Evolutionary conservation across 2,113 vertebrate genomes (phyloP).

Genomic region (Chloebia gouldiae): DNA sequence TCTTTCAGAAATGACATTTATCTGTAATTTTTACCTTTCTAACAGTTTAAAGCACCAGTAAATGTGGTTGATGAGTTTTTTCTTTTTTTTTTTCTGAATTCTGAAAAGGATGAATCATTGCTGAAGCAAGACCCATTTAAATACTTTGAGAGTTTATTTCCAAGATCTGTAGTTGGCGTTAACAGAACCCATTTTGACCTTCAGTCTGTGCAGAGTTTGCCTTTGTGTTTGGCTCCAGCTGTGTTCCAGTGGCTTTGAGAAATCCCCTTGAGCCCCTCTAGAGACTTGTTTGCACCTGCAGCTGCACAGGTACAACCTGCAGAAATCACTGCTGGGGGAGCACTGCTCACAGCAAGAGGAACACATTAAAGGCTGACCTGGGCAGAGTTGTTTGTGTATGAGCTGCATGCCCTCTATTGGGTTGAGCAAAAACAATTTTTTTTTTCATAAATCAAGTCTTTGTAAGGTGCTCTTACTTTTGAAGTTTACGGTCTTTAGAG

Average conservation of each 20-base stretch:
- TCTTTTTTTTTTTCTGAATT: background rate
- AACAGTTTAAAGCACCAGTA: background rate
- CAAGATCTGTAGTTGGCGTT: background rate
- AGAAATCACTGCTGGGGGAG: background rate
- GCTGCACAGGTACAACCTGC: background rate
- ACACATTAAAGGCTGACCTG: fast-evolving
- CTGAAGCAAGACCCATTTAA: background rate
- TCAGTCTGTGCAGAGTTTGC: background rate
- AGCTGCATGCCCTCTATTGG: background rate
- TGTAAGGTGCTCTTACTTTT: background rate
- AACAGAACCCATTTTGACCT: slow-evolving; percentile 22
- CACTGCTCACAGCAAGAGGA: background rate
- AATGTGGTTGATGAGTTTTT: background rate
- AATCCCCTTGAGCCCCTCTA: background rate
- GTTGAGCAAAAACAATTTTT: background rate
- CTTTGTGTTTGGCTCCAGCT: slow-evolving; percentile 32
- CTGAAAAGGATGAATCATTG: background rate
- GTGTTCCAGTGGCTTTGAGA: background rate
- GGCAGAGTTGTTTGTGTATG: background rate
- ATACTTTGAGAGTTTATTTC: slow-evolving; percentile 1
- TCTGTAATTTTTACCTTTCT: background rate
- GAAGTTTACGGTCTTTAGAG: background rate
- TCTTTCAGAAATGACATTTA: background rate
- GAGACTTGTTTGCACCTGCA: background rate
- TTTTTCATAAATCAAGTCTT: background rate